Percentiles rank a stretch among this genome's conserved stretches.
phyloP scores from a whole-genome alignment of 1,140 invertebrate genomes.

The Triops longicaudatus region DNA sequence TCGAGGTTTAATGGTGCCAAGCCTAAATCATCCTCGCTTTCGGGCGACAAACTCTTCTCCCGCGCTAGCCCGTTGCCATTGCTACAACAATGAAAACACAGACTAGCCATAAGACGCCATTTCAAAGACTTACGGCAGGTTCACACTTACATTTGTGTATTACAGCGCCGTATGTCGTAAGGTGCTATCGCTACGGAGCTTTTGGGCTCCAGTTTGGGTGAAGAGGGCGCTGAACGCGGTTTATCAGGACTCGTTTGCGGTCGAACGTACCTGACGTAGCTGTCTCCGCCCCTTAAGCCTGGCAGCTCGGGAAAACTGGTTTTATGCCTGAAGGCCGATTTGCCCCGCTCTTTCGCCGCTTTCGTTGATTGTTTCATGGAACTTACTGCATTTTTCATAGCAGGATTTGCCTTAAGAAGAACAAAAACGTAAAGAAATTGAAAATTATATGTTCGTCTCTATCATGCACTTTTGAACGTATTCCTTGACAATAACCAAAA shows the following conservation, averaged over 20 bases:
- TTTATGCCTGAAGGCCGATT: constrained; percentile 45
- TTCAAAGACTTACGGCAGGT: constrained; percentile 28
- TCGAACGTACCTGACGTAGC: constrained; percentile 37
- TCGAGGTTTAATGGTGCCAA: constrained; percentile 50
- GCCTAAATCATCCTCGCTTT: constrained; percentile 36
- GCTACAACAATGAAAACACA: constrained; percentile 40
- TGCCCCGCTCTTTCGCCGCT: constrained; percentile 65
- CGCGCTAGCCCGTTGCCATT: constrained; percentile 38
- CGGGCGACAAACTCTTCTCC: constrained; percentile 41
- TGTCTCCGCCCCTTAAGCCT: constrained; percentile 50
- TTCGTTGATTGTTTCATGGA: constrained; percentile 50
- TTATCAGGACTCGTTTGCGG: constrained; percentile 30
- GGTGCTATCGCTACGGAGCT: constrained; percentile 29
- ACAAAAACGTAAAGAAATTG: constrained; percentile 33
- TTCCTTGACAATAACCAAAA: too few species aligned
- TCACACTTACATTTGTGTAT: constrained; percentile 17
- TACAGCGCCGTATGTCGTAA: constrained; percentile 22
- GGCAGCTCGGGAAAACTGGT: constrained; percentile 62
- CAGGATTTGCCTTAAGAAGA: constrained; percentile 64
- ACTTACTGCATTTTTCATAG: constrained; percentile 69
- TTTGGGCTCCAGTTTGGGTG: constrained; percentile 43
- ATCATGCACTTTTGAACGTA: too few species aligned
- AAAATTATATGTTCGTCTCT: too few species aligned
- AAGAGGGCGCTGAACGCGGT: constrained; percentile 56
- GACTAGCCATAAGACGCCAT: constrained; percentile 44